Base-by-base conservation (phyloP, 2,888 invertebrate genomes). In the Agrenia bidenticulata region DNA sequence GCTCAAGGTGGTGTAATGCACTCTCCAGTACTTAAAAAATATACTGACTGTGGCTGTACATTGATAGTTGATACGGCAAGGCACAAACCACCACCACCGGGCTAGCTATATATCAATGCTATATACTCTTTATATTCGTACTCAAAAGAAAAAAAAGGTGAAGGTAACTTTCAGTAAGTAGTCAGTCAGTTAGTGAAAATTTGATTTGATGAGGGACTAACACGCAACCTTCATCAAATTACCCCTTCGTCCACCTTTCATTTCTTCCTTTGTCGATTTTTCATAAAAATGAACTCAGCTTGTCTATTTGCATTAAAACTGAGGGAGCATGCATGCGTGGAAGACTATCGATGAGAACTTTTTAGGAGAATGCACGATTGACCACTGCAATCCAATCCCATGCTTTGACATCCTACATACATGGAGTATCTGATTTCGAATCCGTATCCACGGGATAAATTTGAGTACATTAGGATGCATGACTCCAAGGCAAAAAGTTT, bases 221-320 rank as follows among this genome's bases (percentile, higher is more conserved):
- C 74, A 74, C 74, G 74, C 74, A 74, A 74, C 62, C 61, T 67
- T 66, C 66, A 69, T 75, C 73, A 75, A 75, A 73, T 75, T 75
- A 75, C 73, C 62, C 45, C 19, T 45, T 45, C 19, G 51, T 39
- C 61, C 58, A 57, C 64, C 60, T 53, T 57, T 42, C 15, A 45
- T 59, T 58, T 13, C 17, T 49, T 49, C n/a, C 27, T 21, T 50
- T 19, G 45, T 45, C 45, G 15, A 19, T 19, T 45, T 45, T 45
- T 45, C 19, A 19, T 45, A 42, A 56, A 49, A 45, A 27, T 49
- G 24, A 27, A 17, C 56, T 53, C 32, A 21, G 45, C 54, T 62
- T 45, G 42, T 56, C 45, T 15, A 45, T 45, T 45, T 45, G 19
- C 45, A 45, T 45, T 45, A 15, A 45, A 45, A 32, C 4, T 32